Evolutionary conservation across 2,888 invertebrate species (phyloP).

Genomic region (Temnothorax ravouxi): DNA sequence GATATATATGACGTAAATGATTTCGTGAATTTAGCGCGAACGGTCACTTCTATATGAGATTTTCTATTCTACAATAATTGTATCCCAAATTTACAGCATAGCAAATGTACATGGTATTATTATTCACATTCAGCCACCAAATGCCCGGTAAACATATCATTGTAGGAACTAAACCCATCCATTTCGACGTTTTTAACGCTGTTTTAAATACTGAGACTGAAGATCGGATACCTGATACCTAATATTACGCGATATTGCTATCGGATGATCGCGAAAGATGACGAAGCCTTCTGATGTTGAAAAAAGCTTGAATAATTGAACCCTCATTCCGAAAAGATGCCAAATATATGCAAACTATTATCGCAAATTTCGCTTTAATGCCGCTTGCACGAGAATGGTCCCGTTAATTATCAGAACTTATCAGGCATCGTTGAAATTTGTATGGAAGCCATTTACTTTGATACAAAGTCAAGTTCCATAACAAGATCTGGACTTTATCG

Average conservation of each 20-base stretch:
- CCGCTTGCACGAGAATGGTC: conserved; percentile 22
- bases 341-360: conserved; percentile 5
- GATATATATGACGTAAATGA: conserved; percentile 58
- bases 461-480: conserved; percentile 21
- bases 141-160: conserved; percentile 77
- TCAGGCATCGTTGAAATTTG: conserved; percentile 7
- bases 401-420: conserved; percentile 42
- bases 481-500: not conserved
- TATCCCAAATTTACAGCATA: conserved; percentile 70
- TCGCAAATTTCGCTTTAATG: conserved; percentile 16
- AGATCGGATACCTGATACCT: conserved; percentile 57
- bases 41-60: conserved; percentile 65
- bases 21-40: conserved; percentile 67
- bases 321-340: not conserved
- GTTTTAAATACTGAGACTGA: conserved; percentile 70
- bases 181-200: conserved; percentile 72
- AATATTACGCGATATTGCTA: conserved; percentile 47
- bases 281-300: not conserved
- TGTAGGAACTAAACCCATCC: conserved; percentile 82
- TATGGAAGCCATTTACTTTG: conserved; percentile 21
- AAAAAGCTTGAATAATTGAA: not conserved
- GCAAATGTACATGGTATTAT: conserved; percentile 76
- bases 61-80: conserved; percentile 69
- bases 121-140: conserved; percentile 79
- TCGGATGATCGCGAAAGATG: conserved; percentile 61